phyloP scores from a whole-genome alignment of 2,113 vertebrate genomes.

The Xyliphius kryptos region DNA sequence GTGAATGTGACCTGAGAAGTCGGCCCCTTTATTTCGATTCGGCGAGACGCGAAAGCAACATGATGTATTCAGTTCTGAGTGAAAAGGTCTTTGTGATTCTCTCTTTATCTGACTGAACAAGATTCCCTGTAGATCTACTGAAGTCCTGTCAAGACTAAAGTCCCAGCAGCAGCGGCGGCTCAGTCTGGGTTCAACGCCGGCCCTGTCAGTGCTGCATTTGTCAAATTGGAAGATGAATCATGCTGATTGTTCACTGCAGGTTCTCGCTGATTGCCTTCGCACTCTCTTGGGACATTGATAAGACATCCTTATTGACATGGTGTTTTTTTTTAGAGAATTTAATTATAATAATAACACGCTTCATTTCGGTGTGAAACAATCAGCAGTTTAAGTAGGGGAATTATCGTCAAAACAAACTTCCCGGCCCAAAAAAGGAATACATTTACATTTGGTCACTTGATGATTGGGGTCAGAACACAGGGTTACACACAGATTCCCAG shows the following conservation, averaged over 20 bases:
- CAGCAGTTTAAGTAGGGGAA: too few relatives aligned
- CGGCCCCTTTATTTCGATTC: slow-evolving; percentile 40
- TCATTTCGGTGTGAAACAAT: too few relatives aligned
- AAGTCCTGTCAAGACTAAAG: slow-evolving; percentile 17
- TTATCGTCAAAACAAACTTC: too few relatives aligned
- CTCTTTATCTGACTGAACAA: slow-evolving; percentile 26
- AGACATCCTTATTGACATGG: neutral
- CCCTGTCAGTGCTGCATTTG: slow-evolving; percentile 35
- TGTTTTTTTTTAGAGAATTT: too few relatives aligned
- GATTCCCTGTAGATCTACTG: slow-evolving; percentile 27
- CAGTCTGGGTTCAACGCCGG: slow-evolving; percentile 29
- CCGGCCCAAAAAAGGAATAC: too few relatives aligned
- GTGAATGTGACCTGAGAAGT: slow-evolving; percentile 36
- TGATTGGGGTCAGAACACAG: too few relatives aligned
- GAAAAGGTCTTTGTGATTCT: slow-evolving; percentile 30
- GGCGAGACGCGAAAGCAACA: slow-evolving; percentile 26
- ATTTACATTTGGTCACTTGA: too few relatives aligned
- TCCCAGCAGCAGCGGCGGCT: neutral
- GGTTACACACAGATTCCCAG: too few relatives aligned
- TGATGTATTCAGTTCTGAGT: slow-evolving; percentile 29
- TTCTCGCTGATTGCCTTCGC: slow-evolving; percentile 1
- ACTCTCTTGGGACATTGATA: neutral
- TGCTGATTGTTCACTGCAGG: slow-evolving; percentile 25
- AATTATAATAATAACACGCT: too few relatives aligned
- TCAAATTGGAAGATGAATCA: slow-evolving; percentile 35